phyloP scores from a whole-genome alignment of 2,888 invertebrate species.

The Cryptocephalus moraei region DNA sequence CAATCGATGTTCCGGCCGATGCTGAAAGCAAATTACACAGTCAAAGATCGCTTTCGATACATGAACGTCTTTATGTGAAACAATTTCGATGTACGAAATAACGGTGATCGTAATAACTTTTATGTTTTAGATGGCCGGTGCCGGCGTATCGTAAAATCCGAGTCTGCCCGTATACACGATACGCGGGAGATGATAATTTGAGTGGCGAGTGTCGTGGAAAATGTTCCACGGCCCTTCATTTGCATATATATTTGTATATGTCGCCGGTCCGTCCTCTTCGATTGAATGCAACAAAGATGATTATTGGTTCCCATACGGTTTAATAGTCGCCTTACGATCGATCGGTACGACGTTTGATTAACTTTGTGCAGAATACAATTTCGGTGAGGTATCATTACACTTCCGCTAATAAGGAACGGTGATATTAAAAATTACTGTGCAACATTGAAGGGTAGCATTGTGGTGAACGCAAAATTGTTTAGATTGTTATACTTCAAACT shows the following conservation, averaged over 20 bases:
- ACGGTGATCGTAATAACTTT: constrained; percentile 19
- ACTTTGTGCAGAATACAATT: too few relatives aligned
- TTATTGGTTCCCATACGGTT: too few relatives aligned
- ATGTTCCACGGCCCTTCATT: constrained; percentile 18
- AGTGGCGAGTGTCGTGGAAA: constrained; percentile 20
- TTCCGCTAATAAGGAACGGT: too few relatives aligned
- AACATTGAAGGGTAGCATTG: too few relatives aligned
- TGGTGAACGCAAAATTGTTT: too few relatives aligned
- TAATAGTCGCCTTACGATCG: too few relatives aligned
- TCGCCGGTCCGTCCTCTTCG: constrained; percentile 12
- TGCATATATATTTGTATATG: constrained; percentile 19
- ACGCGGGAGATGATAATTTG: constrained; percentile 17
- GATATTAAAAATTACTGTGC: too few relatives aligned
- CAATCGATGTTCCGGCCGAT: constrained; percentile 1
- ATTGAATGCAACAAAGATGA: too few relatives aligned
- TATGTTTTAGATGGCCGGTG: constrained; percentile 16
- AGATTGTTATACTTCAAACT: too few relatives aligned
- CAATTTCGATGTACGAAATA: constrained; percentile 14
- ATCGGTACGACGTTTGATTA: too few relatives aligned
- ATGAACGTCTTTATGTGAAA: constrained; percentile 5
- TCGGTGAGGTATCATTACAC: too few relatives aligned
- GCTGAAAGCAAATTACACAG: constrained; percentile 7
- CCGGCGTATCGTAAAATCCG: constrained; percentile 16
- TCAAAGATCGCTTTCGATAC: constrained; percentile 6
- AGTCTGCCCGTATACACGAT: constrained; percentile 16